Percentiles rank a stretch among this genome's conserved stretches.
phyloP scores from a whole-genome alignment of 2,113 vertebrate genomes.

The Daboia siamensis region DNA sequence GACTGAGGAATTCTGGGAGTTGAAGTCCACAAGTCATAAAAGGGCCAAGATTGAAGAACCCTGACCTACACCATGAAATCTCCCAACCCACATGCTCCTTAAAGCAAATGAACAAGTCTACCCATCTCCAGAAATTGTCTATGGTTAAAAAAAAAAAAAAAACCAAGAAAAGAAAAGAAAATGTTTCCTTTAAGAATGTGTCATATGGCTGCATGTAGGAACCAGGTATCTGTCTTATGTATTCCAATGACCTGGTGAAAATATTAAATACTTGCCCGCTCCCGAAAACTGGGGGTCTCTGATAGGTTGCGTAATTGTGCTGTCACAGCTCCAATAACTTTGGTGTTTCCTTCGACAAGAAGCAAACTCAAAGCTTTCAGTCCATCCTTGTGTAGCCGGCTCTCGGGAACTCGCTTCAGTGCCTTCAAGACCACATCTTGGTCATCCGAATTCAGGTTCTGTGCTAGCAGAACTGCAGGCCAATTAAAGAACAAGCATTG shows the following conservation, averaged over 20 bases:
- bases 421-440: slow-evolving; percentile 84
- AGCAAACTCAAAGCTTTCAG: slow-evolving; percentile 84
- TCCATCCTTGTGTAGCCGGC: slow-evolving; percentile 80
- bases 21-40: no score
- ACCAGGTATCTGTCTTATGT: no score
- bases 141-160: neutral
- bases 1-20: no score
- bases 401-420: slow-evolving; percentile 78
- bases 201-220: neutral
- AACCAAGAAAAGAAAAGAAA: neutral
- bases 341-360: slow-evolving; percentile 85
- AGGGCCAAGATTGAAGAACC: no score
- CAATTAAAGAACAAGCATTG: neutral
- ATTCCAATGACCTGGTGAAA: neutral
- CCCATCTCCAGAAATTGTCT: neutral
- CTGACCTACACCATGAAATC: neutral
- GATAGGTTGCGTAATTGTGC: slow-evolving; percentile 83
- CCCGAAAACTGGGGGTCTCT: slow-evolving; percentile 76
- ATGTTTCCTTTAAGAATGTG: neutral
- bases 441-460: slow-evolving; percentile 82
- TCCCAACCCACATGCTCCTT: neutral
- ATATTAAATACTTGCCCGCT: slow-evolving; percentile 72
- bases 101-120: neutral
- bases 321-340: slow-evolving; percentile 84
- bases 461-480: slow-evolving; percentile 79